A percentile compares a stretch with the other conserved stretches of the same genome.
These are phyloP conservation scores for Drosophila sproati DNA, from an alignment of 1,140 invertebrate species.

Conservation along the genomic window DNA sequence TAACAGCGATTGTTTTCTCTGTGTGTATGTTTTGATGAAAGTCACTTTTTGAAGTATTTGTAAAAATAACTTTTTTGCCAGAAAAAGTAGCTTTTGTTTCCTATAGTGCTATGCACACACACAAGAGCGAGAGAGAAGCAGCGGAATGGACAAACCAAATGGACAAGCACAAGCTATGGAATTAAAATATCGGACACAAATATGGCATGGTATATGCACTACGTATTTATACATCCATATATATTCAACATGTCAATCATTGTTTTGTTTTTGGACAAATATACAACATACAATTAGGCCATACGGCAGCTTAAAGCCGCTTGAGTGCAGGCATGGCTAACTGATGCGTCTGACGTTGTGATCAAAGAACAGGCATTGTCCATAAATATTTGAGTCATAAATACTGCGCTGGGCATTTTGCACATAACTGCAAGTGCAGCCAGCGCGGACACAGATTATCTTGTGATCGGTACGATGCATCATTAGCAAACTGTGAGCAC, in stretches of 20 bases:
- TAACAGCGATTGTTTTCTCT: no score
- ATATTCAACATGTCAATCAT: slow-evolving; percentile 17
- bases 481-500: slow-evolving; percentile 54
- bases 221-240: not conserved
- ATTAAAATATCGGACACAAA: slow-evolving; percentile 26
- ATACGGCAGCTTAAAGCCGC: slow-evolving; percentile 15
- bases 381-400: slow-evolving; percentile 49
- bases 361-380: slow-evolving; percentile 58
- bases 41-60: no score
- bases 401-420: slow-evolving; percentile 31
- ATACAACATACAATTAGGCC: slow-evolving; percentile 19
- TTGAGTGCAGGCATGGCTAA: slow-evolving; percentile 28
- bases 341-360: slow-evolving; percentile 54
- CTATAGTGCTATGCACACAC: not conserved
- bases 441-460: slow-evolving; percentile 46
- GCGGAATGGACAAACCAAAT: not conserved
- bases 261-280: not conserved
- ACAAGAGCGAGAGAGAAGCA: not conserved
- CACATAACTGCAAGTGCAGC: slow-evolving; percentile 17
- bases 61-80: no score
- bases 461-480: slow-evolving; percentile 57
- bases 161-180: slow-evolving; percentile 11
- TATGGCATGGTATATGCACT: not conserved
- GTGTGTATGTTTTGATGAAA: no score
- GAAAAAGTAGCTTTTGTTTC: no score